A percentile compares a stretch with the other conserved stretches of the same genome.
These are phyloP conservation scores for Brachyhypopomus occidentalis DNA, from an alignment of 2,113 vertebrate species.

Conservation along the genomic window DNA sequence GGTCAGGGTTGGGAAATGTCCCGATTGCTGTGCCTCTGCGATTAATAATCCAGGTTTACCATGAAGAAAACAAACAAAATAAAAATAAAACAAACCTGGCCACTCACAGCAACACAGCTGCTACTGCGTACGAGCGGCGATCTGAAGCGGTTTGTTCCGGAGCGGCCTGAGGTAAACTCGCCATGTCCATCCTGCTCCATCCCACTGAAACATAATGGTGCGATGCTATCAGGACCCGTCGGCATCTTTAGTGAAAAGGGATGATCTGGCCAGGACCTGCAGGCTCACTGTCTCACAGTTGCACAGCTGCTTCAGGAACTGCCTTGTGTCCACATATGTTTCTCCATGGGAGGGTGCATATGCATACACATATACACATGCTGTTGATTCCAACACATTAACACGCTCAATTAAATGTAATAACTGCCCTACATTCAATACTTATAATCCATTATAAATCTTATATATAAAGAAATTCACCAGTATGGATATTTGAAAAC, in stretches of 20 bases:
- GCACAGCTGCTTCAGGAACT: not conserved
- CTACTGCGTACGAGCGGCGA: not conserved
- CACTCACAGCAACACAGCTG: not conserved
- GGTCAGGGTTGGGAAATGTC: not conserved
- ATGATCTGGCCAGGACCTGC: too few species aligned
- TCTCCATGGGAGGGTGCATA: not conserved
- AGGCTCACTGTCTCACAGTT: too few species aligned
- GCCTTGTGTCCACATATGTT: not conserved
- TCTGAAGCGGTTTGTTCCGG: too few species aligned
- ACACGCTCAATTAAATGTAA: too few species aligned
- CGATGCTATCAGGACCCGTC: constrained; percentile 8
- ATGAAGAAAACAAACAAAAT: not conserved
- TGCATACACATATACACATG: too few species aligned
- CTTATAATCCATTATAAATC: too few species aligned
- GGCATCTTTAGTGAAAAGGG: not conserved
- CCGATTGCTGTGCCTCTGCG: not conserved
- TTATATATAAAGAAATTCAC: too few species aligned
- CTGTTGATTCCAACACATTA: too few species aligned
- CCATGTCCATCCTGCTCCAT: not conserved
- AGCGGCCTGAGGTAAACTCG: constrained; percentile 19
- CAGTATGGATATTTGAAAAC: too few species aligned
- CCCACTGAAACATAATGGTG: constrained; percentile 21
- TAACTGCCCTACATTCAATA: too few species aligned
- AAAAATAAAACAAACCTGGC: not conserved
- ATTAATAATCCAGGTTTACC: constrained; percentile 29